Evolutionary conservation across 1,140 invertebrate species (phyloP), one percentile per base, ranked within the genome.

Genomic region (Drepana arcuata): DNA sequence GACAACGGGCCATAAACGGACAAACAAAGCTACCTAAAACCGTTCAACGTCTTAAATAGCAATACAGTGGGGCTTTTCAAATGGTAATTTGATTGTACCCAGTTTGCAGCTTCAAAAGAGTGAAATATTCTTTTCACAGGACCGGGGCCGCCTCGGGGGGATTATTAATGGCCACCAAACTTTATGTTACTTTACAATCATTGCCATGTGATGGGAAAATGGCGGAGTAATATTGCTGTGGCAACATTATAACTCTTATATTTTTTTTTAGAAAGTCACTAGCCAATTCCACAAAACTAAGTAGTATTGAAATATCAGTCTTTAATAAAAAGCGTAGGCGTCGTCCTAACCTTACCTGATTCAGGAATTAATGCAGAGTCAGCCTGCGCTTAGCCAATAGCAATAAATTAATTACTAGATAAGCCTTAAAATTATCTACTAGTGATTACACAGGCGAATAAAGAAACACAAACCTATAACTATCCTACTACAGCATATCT

Each of bases 41-140:
- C 56, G 61, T 58, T 68, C 54, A 66, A 49, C 54, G 60, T 57
- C 50, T 66, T 63, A 65, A 71, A 70, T 68, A 64, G 53, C 52
- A 48, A 56, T 61, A 61, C 52, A 51, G 48, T 43, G 53, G 44
- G 43, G 43, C 49, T 53, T 61, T 77, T 77, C 59, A 77, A 54
- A 77, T 77, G 72, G 63, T 71, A 77, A 77, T 77, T 77, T 71
- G 65, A 77, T 77, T 71, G 65, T 67, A 71, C 68, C 64, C 64
- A 67, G 60, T 72, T 69, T 71, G 56, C 52, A 62, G 64, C 51
- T 64, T 73, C 61, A 69, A 77, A 75, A 77, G 67, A 71, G 60
- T 73, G 56, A 71, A 77, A 77, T 73, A 73, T 77, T 73, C 72
- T 77, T 77, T 73, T 69, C 58, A 61, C 48, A 10, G 49, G 52